Evolutionary conservation across 2,113 vertebrate genomes (phyloP), one percentile per base, ranked within the genome.

Genomic region (Heteronetta atricapilla): DNA sequence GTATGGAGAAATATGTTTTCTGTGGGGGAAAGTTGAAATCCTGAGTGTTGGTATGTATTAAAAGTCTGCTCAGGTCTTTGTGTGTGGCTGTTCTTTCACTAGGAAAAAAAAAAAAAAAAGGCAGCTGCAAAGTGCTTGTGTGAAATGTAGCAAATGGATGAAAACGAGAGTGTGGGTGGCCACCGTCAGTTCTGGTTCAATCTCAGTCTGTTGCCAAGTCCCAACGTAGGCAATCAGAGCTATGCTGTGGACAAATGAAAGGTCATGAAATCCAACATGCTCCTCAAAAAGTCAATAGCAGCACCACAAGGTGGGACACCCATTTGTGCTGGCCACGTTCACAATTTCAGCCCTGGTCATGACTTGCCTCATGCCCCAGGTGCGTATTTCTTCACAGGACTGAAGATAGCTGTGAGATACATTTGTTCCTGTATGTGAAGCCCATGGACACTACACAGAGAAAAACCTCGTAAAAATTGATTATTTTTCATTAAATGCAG

Each of bases 391-490:
- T 63, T 83, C 50, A 50, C 18, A 40, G 33, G 58, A 89, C 6
- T 18, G 13, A 19, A 63, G 62, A 29, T 63, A 19, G 13, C 29
- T 84, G 19, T 12, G 42, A 73, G 58, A 22, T 56, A 8, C 0
- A 6, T 38, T 79, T 84, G 18, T 72, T 84, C 38, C 36, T 62
- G 9, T 40, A 36, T 84, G 10, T 52, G 58, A 21, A 84, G 48
- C 25, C 42, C n/a, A 28, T 55, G 31, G 48, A 73, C 60, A 58
- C 48, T 50, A 34, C 25, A 46, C 50, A 95, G 34, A 42, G 56
- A 42, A 88, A 80, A 94, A 76, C 1, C 60, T 78, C 48, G 60
- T 88, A 78, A 90, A 95, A 92, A 90, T 64, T 50, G 70, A 79
- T 84, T 78, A 62, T 88, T 77, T 18, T 31, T 10, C 2, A 44